A percentile compares a stretch with the other conserved stretches of the same genome.
Conservation (phyloP, 2,888 invertebrate species). For the Acleris emargana region DNA sequence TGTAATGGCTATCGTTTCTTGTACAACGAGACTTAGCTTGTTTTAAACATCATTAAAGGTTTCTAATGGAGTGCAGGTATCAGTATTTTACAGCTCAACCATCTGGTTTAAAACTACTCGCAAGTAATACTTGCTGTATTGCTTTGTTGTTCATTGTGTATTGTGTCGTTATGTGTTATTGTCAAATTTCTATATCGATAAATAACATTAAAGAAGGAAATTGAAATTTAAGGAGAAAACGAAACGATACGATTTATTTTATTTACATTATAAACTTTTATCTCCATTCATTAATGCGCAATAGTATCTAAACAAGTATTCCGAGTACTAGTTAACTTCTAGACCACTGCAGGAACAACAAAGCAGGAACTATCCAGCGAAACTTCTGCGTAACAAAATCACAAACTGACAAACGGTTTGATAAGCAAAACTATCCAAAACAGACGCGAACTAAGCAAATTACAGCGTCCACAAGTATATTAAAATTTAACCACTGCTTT, state of each 20-base stretch:
- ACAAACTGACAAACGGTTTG: slow-evolving; percentile 40
- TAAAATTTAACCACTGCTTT: slow-evolving; percentile 49
- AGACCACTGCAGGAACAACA: slow-evolving; percentile 10
- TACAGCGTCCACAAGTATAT: slow-evolving; percentile 54
- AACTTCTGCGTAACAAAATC: slow-evolving; percentile 27
- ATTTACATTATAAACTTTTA: background rate
- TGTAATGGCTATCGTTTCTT: slow-evolving; percentile 56
- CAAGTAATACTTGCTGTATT: too few relatives aligned
- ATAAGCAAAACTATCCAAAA: slow-evolving; percentile 50
- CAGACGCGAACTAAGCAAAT: slow-evolving; percentile 50
- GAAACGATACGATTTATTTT: background rate
- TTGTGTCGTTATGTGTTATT: too few relatives aligned
- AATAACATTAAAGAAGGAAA: too few relatives aligned
- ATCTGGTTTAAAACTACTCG: too few relatives aligned
- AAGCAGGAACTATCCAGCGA: slow-evolving; percentile 21
- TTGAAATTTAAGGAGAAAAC: background rate
- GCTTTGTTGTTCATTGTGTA: background rate
- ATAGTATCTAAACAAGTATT: slow-evolving; percentile 3
- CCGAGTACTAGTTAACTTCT: background rate
- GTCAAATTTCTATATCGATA: too few relatives aligned
- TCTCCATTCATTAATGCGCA: background rate
- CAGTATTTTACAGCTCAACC: background rate
- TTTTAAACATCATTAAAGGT: slow-evolving; percentile 1
- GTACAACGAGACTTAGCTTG: slow-evolving; percentile 42
- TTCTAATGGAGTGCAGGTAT: background rate